Evolutionary conservation across 1,140 invertebrate genomes (phyloP), one percentile per base, ranked within the genome.

Genomic region (Bradysia coprophila): DNA sequence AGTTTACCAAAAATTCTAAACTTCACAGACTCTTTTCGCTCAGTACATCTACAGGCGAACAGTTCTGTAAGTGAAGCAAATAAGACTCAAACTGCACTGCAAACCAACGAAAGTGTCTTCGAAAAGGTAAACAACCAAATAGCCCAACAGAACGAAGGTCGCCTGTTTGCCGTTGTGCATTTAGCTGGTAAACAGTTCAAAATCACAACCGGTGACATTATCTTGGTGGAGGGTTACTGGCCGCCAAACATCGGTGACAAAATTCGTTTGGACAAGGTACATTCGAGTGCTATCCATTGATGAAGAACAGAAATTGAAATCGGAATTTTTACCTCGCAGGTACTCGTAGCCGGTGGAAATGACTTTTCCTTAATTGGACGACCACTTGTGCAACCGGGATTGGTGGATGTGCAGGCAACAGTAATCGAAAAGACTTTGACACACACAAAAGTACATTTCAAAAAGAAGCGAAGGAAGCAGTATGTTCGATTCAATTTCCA

Each of bases 401-500:
- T 86, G 22, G 81, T 88, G 0, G 63, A 67, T 38, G 69, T 95
- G 1, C 75, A 83, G 46, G 89, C 82, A 1, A 92, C 86, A 23
- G 74, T 95, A 5, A 78, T 95, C 38, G 88, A 91, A 47, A 93
- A 94, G 61, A 86, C 82, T 1, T 62, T 93, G 1, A 86, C 84
- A 1, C 75, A 88, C 49, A 86, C 79, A 1, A 83, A 80, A 56
- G 78, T 78, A 39, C 67, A 75, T 51, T 88, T 87, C 54, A 69
- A 68, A 18, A 77, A 81, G 55, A 78, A 68, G 49, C 68, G 69
- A 48, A 76, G 83, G 57, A 83, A 87, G 63, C 79, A 85, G 46
- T 84, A 68, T 51, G 75, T 71, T 55, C 71, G 77, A 53, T 76
- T 83, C 38, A 76, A 82, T 49, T 85, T 86, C 59, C 65, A 67